Percentiles rank a stretch among this genome's conserved stretches.
phyloP scores from a whole-genome alignment of 2,797 vertebrate species.

The Propithecus perrieri region DNA sequence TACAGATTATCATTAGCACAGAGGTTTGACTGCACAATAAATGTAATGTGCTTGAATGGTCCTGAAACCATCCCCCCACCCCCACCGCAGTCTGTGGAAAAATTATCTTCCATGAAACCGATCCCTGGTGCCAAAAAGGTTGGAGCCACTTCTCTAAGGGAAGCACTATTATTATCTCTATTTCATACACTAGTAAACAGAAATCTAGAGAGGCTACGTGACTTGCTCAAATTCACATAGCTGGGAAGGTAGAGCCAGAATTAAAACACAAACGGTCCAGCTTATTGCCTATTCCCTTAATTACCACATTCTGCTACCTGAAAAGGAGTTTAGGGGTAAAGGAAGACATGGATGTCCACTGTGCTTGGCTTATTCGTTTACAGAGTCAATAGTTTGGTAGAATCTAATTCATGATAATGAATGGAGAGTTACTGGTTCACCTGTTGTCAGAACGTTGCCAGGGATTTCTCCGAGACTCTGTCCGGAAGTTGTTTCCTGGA shows the following conservation, averaged over 20 bases:
- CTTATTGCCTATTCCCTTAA: neutral
- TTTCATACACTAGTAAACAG: neutral
- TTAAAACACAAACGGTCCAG: neutral
- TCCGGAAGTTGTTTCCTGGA: neutral
- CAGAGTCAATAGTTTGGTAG: neutral
- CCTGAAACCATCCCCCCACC: too few species aligned
- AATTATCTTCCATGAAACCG: too few species aligned
- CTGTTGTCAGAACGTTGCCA: neutral
- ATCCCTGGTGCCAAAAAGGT: too few species aligned
- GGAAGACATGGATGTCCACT: neutral
- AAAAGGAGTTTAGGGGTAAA: neutral
- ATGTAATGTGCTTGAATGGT: too few species aligned
- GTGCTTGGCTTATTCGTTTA: neutral
- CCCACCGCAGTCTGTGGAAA: too few species aligned
- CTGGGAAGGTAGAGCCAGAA: neutral
- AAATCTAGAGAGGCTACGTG: neutral
- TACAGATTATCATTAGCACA: too few species aligned
- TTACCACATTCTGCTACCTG: neutral
- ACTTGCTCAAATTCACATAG: neutral
- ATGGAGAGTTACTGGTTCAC: neutral
- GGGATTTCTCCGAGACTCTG: neutral
- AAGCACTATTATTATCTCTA: neutral
- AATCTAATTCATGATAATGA: neutral
- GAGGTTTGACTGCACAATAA: too few species aligned
- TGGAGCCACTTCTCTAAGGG: neutral